Percentiles rank a stretch among this genome's conserved stretches.
Conservation (phyloP, 92 coral and sea anemone genomes). For the Montipora capitata region DNA sequence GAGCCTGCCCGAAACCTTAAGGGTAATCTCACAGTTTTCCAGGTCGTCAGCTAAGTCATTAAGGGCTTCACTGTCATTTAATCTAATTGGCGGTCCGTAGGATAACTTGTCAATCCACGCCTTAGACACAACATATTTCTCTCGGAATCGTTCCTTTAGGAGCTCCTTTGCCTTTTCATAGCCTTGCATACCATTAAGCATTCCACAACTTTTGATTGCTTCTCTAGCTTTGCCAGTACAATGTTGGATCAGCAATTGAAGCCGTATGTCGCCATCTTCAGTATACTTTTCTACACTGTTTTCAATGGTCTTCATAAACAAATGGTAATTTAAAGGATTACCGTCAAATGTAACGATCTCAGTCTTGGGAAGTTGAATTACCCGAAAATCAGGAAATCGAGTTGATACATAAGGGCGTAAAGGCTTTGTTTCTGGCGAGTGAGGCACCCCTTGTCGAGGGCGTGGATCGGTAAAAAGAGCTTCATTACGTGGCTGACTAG, state of each 20-base stretch:
- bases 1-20: too few relatives aligned
- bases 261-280: slow-evolving; percentile 29
- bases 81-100: slow-evolving; percentile 22
- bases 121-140: slow-evolving; percentile 57
- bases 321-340: neutral
- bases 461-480: too few relatives aligned
- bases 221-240: slow-evolving; percentile 73
- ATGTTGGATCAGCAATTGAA: slow-evolving; percentile 64
- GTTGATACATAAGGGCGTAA: too few relatives aligned
- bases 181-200: slow-evolving; percentile 59
- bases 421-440: too few relatives aligned
- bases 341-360: slow-evolving; percentile 63
- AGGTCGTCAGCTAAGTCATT: slow-evolving; percentile 53
- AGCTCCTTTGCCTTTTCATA: slow-evolving; percentile 60
- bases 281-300: slow-evolving; percentile 48
- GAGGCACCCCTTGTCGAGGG: too few relatives aligned
- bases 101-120: slow-evolving; percentile 66
- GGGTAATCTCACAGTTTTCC: too few relatives aligned
- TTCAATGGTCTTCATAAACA: slow-evolving; percentile 30
- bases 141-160: slow-evolving; percentile 64
- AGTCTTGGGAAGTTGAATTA: slow-evolving; percentile 45
- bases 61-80: slow-evolving; percentile 49
- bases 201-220: slow-evolving; percentile 43
- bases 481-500: too few relatives aligned
- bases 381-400: slow-evolving; percentile 1